These are phyloP conservation scores for Lipophrys pholis DNA, from an alignment of 2,113 vertebrate species.

Conservation along the genomic window DNA sequence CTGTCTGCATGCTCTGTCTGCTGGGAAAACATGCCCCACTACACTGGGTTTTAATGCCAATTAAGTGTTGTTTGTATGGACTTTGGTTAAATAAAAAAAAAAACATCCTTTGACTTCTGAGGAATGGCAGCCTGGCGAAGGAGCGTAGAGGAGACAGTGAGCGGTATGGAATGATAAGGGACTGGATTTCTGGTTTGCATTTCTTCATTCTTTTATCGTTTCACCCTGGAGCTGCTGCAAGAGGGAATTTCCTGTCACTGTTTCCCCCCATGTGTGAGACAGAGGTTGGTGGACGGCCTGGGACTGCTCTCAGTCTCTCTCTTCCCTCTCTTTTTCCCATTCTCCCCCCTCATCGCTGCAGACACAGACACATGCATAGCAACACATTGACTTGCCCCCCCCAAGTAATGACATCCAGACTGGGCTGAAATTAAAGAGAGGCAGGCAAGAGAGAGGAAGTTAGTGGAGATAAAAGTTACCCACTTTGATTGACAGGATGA, in stretches of 20 bases:
- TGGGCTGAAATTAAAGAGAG: slow-evolving; percentile 78
- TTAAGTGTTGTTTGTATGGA: slow-evolving; percentile 64
- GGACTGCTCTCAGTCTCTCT: slow-evolving; percentile 57
- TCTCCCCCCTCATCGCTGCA: slow-evolving; percentile 65
- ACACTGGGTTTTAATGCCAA: slow-evolving; percentile 61
- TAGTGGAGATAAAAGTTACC: slow-evolving; percentile 77
- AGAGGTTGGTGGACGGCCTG: slow-evolving; percentile 78
- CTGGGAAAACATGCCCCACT: slow-evolving; percentile 38
- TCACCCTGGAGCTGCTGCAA: slow-evolving; percentile 83
- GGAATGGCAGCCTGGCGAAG: slow-evolving; percentile 65
- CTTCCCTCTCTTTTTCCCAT: slow-evolving; percentile 34
- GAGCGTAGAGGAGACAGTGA: slow-evolving; percentile 57
- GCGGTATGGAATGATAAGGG: slow-evolving; percentile 77
- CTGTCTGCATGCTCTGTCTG: slow-evolving; percentile 35
- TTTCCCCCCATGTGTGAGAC: slow-evolving; percentile 84
- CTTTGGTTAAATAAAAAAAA: too few relatives aligned
- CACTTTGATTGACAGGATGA: slow-evolving; percentile 72
- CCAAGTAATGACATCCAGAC: slow-evolving; percentile 85
- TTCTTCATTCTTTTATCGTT: slow-evolving; percentile 83
- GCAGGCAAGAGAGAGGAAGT: slow-evolving; percentile 69
- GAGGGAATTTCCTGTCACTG: slow-evolving; percentile 86
- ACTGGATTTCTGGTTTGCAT: slow-evolving; percentile 82
- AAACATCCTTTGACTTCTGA: slow-evolving; percentile 52
- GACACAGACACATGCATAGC: slow-evolving; percentile 81
- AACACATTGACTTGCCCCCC: slow-evolving; percentile 80